Conservation (phyloP, 2,113 vertebrate species). For the Rhinichthys klamathensis region DNA sequence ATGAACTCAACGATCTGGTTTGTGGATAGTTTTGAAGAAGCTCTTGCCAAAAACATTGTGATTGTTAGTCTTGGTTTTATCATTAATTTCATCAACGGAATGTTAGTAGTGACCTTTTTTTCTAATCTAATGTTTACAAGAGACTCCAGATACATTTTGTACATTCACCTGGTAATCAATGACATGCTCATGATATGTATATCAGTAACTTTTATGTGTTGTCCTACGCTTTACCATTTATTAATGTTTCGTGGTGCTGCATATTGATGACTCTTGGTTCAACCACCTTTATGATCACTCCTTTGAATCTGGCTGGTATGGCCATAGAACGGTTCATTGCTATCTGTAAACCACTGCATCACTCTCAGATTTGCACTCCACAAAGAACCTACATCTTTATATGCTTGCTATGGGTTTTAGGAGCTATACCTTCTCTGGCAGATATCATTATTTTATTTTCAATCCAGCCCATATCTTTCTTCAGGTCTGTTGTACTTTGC, state of each 20-base stretch:
- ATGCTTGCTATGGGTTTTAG: slow-evolving; percentile 49
- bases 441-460: slow-evolving; percentile 51
- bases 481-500: slow-evolving; percentile 31
- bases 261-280: slow-evolving; percentile 4
- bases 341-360: slow-evolving; percentile 62
- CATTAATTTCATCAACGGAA: slow-evolving; percentile 53
- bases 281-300: slow-evolving; percentile 54
- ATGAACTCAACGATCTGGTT: neutral
- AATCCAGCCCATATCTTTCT: slow-evolving; percentile 32
- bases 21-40: slow-evolving; percentile 42
- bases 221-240: neutral
- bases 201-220: slow-evolving; percentile 18
- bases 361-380: slow-evolving; percentile 60
- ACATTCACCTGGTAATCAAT: slow-evolving; percentile 52
- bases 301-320: slow-evolving; percentile 68
- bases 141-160: slow-evolving; percentile 56
- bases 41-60: slow-evolving; percentile 45
- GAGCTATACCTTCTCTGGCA: slow-evolving; percentile 36
- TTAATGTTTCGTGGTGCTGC: slow-evolving; percentile 35
- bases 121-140: slow-evolving; percentile 39
- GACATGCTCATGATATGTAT: slow-evolving; percentile 42
- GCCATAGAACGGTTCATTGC: slow-evolving; percentile 53
- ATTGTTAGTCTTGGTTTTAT: slow-evolving; percentile 38
- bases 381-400: slow-evolving; percentile 59
- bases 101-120: slow-evolving; percentile 44